Evolutionary conservation across 2,888 invertebrate species (phyloP), one percentile per base, ranked within the genome.

Genomic region (Heliconius ethilla): DNA sequence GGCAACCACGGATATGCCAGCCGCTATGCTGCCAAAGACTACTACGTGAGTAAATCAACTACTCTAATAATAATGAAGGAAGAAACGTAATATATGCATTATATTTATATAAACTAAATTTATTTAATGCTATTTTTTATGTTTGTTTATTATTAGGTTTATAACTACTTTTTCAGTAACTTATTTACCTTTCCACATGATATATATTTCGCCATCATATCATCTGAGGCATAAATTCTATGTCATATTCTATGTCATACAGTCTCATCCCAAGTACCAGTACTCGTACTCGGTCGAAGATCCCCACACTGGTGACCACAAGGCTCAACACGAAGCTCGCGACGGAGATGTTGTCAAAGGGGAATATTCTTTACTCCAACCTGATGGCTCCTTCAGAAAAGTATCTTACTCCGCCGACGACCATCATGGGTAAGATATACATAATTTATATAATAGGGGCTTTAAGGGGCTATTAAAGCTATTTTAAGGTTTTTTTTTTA

Each of bases 261-360:
- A 95, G 95, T 89, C 95, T 75, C 95, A 95, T 86, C 95, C 95
- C 72, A 95, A 95, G 87, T 96, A 96, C 90, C 92, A 95, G 74
- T 95, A 95, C 89, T 95, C 95, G 1, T 95, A 95, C 89, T 95
- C 95, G 79, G 95, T 95, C 80, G 94, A 95, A 81, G 96, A 96
- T 84, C 94, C 94, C 2, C 95, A 95, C 85, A 95, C 95, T 78
- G 96, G 95, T 22, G 96, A 96, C 90, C 95, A 95, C 89, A 96
- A 96, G 88, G 94, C 95, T 84, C 96, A 96, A 87, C 92, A 94
- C 77, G 96, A 96, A 86, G 90, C 90, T 84, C 94, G 95, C 69
- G 95, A 95, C 86, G 96, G 96, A 37, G 95, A 96, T 83, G 95
- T 95, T 70, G 96, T 96, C 75, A 95, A 95, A 87, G 96, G 96